Evolutionary conservation across 2,888 invertebrate genomes (phyloP).

Genomic region (Calameuta pallipes): DNA sequence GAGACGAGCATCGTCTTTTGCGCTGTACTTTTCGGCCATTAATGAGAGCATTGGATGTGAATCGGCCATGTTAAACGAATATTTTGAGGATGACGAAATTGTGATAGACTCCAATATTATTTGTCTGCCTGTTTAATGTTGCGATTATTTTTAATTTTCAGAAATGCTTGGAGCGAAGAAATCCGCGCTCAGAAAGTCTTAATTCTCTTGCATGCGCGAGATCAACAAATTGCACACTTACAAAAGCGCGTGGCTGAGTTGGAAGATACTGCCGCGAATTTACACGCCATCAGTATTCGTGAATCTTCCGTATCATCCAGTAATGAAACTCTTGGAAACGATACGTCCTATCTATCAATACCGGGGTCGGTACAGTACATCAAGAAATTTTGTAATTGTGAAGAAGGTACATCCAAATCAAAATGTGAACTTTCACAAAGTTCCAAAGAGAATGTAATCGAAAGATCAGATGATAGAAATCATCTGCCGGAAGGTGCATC

Average conservation of each 20-base stretch:
- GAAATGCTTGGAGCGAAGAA: slow-evolving; percentile 42
- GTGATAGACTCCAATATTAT: too few species aligned
- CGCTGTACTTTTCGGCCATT: not conserved
- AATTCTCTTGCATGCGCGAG: slow-evolving; percentile 34
- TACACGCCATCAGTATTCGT: slow-evolving; percentile 2
- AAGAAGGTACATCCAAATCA: too few species aligned
- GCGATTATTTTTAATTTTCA: slow-evolving; percentile 28
- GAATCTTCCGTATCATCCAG: slow-evolving; percentile 10
- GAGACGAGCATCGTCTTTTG: slow-evolving; percentile 7
- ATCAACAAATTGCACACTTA: slow-evolving; percentile 37
- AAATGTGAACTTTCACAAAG: too few species aligned
- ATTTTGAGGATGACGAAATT: too few species aligned
- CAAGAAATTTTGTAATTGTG: too few species aligned
- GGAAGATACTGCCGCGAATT: slow-evolving; percentile 27
- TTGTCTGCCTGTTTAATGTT: too few species aligned
- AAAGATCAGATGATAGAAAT: too few species aligned
- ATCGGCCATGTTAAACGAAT: not conserved
- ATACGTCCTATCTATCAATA: slow-evolving; percentile 14
- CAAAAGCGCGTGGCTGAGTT: slow-evolving; percentile 37
- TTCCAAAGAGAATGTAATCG: too few species aligned
- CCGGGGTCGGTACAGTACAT: too few species aligned
- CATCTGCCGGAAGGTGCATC: too few species aligned
- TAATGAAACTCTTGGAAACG: slow-evolving; percentile 5
- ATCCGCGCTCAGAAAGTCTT: slow-evolving; percentile 39
- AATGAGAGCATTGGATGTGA: not conserved